Evolutionary conservation across 2,888 invertebrate genomes (phyloP), one percentile per base, ranked within the genome.

Genomic region (Microdon myrmicae): DNA sequence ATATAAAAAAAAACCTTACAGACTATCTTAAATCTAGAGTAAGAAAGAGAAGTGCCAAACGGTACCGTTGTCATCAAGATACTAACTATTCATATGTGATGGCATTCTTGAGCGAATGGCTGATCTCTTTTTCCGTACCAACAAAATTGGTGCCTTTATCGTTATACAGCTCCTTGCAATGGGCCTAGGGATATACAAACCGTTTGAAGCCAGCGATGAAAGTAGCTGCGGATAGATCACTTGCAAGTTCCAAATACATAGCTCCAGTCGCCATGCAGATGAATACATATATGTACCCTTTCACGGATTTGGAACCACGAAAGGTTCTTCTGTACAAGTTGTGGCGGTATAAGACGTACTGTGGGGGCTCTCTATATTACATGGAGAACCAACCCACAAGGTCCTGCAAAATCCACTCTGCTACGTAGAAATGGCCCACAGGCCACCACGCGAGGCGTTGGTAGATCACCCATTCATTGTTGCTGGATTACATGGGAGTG

Each of bases 241-340:
- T 13, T 4, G 29, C 8, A 10, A 32, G 25, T 32, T 51, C 39
- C 3, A 38, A 25, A 23, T 53, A 31, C 29, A 44, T 56, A 19
- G 43, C 53, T 1, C 53, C 53, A 9, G 54, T 54, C 7, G 54
- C 26, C 31, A 37, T 37, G 45, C 34, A 45, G 14, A 37, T 26
- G 4, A 37, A 48, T 10, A 49, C 35, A 2, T 13, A 10, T 12
- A 49, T 29, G 10, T 39, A 49, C 7, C 37, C 23, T 4, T 39
- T 48, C 7, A 13, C 4, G n/a, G 29, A 7, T 14, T 38, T 55
- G 4, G 44, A 26, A 16, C 31, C 54, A 2, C 37, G n/a, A n/a
- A n/a, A n/a, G n/a, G n/a, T n/a, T n/a, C n/a, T n/a, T n/a, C n/a
- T n/a, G n/a, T n/a, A n/a, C n/a, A n/a, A n/a, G n/a, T n/a, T n/a